These are phyloP conservation scores for Bathybates hornii DNA, from an alignment of 2,113 vertebrate genomes.

Conservation along the genomic window DNA sequence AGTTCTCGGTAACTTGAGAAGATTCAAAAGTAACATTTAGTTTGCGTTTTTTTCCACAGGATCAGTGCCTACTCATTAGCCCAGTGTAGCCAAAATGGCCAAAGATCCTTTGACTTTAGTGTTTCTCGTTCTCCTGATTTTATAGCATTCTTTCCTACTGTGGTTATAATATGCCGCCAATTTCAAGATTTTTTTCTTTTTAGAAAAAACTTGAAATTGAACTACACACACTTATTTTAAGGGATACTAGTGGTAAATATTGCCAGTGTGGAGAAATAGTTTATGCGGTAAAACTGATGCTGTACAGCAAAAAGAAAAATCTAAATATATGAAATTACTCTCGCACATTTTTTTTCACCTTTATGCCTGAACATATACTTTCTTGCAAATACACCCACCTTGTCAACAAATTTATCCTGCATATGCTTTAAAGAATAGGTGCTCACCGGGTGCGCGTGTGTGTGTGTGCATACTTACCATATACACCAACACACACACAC, in stretches of 20 bases:
- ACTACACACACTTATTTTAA: background rate
- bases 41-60: background rate
- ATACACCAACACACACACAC: background rate
- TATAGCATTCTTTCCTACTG: background rate
- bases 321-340: background rate
- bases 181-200: background rate
- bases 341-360: background rate
- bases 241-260: background rate
- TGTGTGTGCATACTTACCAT: background rate
- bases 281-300: background rate
- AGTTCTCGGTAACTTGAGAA: background rate
- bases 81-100: background rate
- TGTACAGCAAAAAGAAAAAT: background rate
- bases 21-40: background rate
- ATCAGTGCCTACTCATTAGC: background rate
- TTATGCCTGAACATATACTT: background rate
- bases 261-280: background rate
- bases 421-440: conserved; percentile 1
- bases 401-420: conserved; percentile 5
- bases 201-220: background rate
- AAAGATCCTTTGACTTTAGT: background rate
- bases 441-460: background rate
- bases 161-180: background rate
- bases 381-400: background rate
- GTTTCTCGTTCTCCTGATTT: background rate